Evolutionary conservation across 2,888 invertebrate species (phyloP), one percentile per base, ranked within the genome.

Genomic region (Protophormia terraenovae): DNA sequence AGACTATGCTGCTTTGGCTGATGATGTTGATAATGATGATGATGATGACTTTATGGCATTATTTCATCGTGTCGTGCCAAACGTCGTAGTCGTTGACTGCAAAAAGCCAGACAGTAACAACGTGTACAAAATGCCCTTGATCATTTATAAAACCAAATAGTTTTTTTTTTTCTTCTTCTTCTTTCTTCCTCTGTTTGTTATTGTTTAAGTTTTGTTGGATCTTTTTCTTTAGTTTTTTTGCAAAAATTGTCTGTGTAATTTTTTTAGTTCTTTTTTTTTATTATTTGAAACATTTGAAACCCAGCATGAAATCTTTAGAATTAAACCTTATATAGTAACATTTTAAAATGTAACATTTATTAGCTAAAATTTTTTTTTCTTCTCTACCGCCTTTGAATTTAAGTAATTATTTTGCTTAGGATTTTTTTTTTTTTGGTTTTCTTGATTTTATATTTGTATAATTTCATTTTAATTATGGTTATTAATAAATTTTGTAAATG

Each of bases 121-220:
- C 90, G 89, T 89, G 88, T 89, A 89, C 90, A 90, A 90, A 88
- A 87, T 90, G 90, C 90, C 90, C 90, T 90, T 90, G 90, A 90
- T 91, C 88, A 86, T 88, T 82, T 87, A 88, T 87, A 84, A n/a
- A 88, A 89, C 86, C 88, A 87, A 89, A 87, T 89, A 86, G 35
- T 58, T 41, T 64, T 69, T 47, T 45, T 60, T 32, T 75, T 81
- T 86, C 72, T 76, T 78, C 55, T 69, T 72, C 27, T 35, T 78
- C 66, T 86, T 69, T 64, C 27, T 35, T 78, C 66, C 85, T 69
- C 60, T 86, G 60, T 69, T 55, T 67, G 58, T 67, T 77, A 58
- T 67, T 55, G 12, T 50, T 50, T 7, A 19, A 62, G 19, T 45
- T 76, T n/a, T n/a, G n/a, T n/a, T 66, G 35, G 32, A 29, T 27